These are phyloP conservation scores for Meandrusa payeni DNA, from an alignment of 2,888 invertebrate genomes.

Conservation along the genomic window DNA sequence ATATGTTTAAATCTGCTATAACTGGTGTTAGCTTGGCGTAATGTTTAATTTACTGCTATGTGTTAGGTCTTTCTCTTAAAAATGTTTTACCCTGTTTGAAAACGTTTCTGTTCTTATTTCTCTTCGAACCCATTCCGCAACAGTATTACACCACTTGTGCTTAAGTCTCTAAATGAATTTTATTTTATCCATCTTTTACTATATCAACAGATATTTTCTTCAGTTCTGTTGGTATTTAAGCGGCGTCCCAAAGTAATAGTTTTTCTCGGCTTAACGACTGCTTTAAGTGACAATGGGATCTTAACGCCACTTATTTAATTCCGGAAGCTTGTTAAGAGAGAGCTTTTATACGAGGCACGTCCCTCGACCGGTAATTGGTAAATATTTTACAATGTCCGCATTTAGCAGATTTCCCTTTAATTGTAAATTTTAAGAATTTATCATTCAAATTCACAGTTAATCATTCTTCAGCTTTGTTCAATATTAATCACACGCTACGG, in stretches of 20 bases:
- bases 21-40: too few species aligned
- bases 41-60: too few species aligned
- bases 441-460: background rate
- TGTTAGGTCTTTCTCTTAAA: too few species aligned
- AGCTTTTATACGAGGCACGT: constrained; percentile 17
- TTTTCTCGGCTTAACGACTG: constrained; percentile 16
- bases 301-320: constrained; percentile 16
- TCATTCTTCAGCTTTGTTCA: background rate
- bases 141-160: too few species aligned
- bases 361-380: constrained; percentile 11
- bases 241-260: constrained; percentile 15
- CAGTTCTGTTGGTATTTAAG: constrained; percentile 7
- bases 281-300: constrained; percentile 11
- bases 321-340: constrained; percentile 2
- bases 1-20: too few species aligned
- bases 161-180: too few species aligned
- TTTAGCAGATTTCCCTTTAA: constrained; percentile 3
- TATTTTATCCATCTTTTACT: too few species aligned
- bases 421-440: constrained; percentile 5
- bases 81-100: too few species aligned
- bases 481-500: too few species aligned
- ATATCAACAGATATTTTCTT: too few species aligned
- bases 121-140: too few species aligned
- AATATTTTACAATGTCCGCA: constrained; percentile 17
- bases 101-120: too few species aligned